Evolutionary conservation across 2,888 invertebrate genomes (phyloP).

Genomic region (Orthosia gothica): DNA sequence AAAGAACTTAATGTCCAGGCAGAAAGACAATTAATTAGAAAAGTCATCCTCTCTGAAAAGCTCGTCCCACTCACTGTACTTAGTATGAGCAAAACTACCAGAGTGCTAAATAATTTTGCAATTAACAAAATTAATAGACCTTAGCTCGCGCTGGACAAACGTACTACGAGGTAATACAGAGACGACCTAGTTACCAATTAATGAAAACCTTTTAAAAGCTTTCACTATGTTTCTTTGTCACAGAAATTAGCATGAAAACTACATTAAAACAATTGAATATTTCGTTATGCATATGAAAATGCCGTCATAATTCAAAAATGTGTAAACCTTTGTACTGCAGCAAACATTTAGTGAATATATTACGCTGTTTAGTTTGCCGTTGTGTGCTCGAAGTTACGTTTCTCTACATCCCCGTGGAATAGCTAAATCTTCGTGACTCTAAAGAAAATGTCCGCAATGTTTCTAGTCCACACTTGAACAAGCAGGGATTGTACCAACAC

Average conservation of each 20-base stretch:
- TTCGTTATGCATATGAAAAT: conserved; percentile 48
- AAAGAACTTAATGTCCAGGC: too few relatives aligned
- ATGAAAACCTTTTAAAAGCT: conserved; percentile 23
- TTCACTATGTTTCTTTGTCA: conserved; percentile 38
- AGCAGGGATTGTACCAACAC: conserved; percentile 64
- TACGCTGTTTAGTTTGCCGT: conserved; percentile 44
- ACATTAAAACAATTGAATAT: conserved; percentile 58
- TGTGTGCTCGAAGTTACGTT: conserved; percentile 49
- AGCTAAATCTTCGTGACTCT: conserved; percentile 74
- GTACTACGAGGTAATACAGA: conserved; percentile 13
- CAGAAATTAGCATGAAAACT: conserved; percentile 57
- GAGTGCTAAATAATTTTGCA: conserved; percentile 29
- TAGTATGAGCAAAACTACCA: conserved; percentile 3
- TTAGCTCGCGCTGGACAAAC: conserved; percentile 1
- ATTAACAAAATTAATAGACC: conserved; percentile 13
- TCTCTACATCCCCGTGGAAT: conserved; percentile 63
- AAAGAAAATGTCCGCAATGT: conserved; percentile 73
- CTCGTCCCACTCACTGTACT: neutral
- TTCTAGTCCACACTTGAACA: conserved; percentile 72
- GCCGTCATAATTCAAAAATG: conserved; percentile 51
- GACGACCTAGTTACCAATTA: conserved; percentile 24
- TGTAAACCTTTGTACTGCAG: conserved; percentile 41
- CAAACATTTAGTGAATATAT: conserved; percentile 51
- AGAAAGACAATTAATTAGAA: neutral
- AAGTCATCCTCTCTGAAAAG: neutral